Evolutionary conservation across 2,888 invertebrate genomes (phyloP).

Genomic region (Lasioglossum vierecki): DNA sequence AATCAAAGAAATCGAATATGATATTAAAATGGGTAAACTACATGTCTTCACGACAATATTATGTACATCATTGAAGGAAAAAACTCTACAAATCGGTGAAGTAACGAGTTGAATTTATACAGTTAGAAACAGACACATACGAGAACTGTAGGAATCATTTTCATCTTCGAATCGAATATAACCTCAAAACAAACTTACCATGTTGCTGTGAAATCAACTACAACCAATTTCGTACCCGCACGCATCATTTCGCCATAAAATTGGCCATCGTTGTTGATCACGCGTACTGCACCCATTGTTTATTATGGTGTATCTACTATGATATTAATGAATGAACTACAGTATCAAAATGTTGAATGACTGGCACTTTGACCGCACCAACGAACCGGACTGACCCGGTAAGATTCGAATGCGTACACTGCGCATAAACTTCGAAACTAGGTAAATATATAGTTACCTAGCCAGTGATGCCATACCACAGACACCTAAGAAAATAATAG

Average conservation of each 20-base stretch:
- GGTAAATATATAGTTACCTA: background rate
- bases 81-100: background rate
- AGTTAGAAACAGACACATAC: background rate
- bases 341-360: slow-evolving; percentile 47
- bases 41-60: background rate
- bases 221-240: slow-evolving; percentile 94
- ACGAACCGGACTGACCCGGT: background rate
- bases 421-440: background rate
- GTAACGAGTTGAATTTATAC: background rate
- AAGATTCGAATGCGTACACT: background rate
- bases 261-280: slow-evolving; percentile 91
- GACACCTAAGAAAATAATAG: background rate
- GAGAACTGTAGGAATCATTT: background rate
- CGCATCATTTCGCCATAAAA: slow-evolving; percentile 93
- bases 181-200: slow-evolving; percentile 88
- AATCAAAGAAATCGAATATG: background rate
- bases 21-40: background rate
- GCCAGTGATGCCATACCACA: background rate
- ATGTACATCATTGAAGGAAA: background rate
- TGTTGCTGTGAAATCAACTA: slow-evolving; percentile 97
- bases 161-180: slow-evolving; percentile 55
- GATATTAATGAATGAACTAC: slow-evolving; percentile 41
- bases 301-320: slow-evolving; percentile 38
- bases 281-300: slow-evolving; percentile 87
- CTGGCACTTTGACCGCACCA: slow-evolving; percentile 54